Evolutionary conservation across 2,888 invertebrate species (phyloP), one percentile per base, ranked within the genome.

Genomic region (Agonum fuliginosum): DNA sequence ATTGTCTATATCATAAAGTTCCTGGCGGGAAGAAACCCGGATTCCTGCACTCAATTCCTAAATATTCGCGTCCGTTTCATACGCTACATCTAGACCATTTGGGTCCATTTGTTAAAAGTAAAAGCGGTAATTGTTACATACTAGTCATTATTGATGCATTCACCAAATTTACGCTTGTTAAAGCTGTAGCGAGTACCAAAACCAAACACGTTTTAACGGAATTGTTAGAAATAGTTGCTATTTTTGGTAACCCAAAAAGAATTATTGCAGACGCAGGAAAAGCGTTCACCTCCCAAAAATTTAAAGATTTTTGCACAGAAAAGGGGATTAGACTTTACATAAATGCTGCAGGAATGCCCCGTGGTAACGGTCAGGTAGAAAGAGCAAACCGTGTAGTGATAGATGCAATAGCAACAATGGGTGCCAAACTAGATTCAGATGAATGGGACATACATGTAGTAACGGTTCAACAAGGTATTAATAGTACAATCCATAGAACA

Each of bases 51-150:
- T 82, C 85, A 0, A 86, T 87, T 10, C 82, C 82, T 5, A 86
- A 86, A 78, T 80, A 83, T 8, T 78, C 80, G 1, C 80, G 81
- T 2, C 86, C 85, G 0, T 86, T 87, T 51, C 83, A 86, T 73
- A 86, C 85, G 0, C 19, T 87, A 12, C 86, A 87, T 78, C 69
- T 86, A 0, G 87, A 87, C 79, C 86, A 87, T 76, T 73, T 87
- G 5, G 85, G 85, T 0, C 86, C 85, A 10, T 87, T 87, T 78
- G 81, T 84, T 4, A 81, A 80, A 27, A 83, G 82, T 34, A 82
- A 79, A 22, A 80, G 70, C 0, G 82, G 83, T n/a, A 85, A 86
- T 78, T 81, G 79, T 8, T 81, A 85, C 51, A 67, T 85, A 12
- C 54, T 87, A n/a, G 83, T 81, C 0, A 78, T 84, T 4, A 30